Evolutionary conservation across 2,113 vertebrate species (phyloP), one percentile per base, ranked within the genome.

Genomic region (Gymnocephalus cernua): DNA sequence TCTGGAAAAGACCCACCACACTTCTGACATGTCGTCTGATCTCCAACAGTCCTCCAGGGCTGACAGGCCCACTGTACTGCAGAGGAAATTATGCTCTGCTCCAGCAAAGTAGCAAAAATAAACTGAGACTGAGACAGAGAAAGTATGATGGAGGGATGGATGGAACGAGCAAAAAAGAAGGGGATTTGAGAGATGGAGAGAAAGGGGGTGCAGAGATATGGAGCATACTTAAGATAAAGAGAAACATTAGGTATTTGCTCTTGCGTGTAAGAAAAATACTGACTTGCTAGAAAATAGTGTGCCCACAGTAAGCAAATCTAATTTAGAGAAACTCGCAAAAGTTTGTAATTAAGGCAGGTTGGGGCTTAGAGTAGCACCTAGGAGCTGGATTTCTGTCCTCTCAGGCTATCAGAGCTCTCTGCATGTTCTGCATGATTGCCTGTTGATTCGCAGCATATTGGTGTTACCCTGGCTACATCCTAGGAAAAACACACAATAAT

Each of bases 381-480:
- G 21, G 64, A 71, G 82, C 32, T 79, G 77, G 27, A 61, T 78
- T 70, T 77, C 72, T 86, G 74, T 82, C 74, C 85, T 87, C 86
- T 75, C 69, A 69, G 84, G 77, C 86, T 85, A 82, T 82, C 78
- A 70, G 62, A 74, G 73, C 41, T 84, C 45, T 67, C 80, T 85
- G 82, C 73, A 80, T 75, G 92, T 90, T 94, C 91, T 93, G 87
- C 92, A 90, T 87, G 91, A 90, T 81, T 90, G 90, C 80, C 88
- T 87, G 91, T 88, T 93, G 93, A 93, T 90, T 93, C 69, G 50
- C 71, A 82, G 35, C 67, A 47, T 89, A 88, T 76, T 86, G 82
- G 76, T 78, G 86, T 89, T 91, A 84, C 86, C 79, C 83, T 70
- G 72, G 50, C 87, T 82, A 82, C 74, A 83, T 93, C 62, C 77